Percentiles rank a stretch among this genome's conserved stretches.
Conservation (phyloP, 2,797 vertebrate genomes). For the Eulemur mongoz region DNA sequence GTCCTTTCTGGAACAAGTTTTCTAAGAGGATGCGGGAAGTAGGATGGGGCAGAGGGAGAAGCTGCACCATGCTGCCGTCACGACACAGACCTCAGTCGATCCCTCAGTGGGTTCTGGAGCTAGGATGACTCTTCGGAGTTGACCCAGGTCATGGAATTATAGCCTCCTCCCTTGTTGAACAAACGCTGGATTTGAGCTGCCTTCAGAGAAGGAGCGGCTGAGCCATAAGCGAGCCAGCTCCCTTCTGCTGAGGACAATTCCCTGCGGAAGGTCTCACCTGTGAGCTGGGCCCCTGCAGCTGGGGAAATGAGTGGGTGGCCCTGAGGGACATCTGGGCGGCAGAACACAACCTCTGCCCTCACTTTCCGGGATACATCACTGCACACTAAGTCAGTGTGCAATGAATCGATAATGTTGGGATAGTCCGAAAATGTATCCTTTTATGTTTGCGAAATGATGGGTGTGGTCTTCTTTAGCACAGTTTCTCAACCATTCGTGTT, state of each 20-base stretch:
- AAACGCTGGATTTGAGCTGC: background rate
- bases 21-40: too few species aligned
- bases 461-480: background rate
- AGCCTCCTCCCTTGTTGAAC: background rate
- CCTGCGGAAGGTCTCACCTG: background rate
- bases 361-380: too few species aligned
- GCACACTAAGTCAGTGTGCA: background rate
- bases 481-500: background rate
- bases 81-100: accelerated
- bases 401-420: background rate
- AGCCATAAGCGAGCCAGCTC: background rate
- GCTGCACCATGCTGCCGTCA: accelerated
- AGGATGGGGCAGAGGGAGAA: background rate
- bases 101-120: background rate
- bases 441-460: background rate
- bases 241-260: background rate
- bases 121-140: background rate
- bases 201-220: background rate
- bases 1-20: background rate
- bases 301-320: background rate
- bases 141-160: background rate
- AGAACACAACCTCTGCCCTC: background rate
- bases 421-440: background rate
- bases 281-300: background rate
- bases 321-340: background rate